A percentile compares a stretch with the other conserved stretches of the same genome.
These are phyloP conservation scores for Drosophila navojoa DNA, from an alignment of 1,140 invertebrate genomes.

Conservation along the genomic window DNA sequence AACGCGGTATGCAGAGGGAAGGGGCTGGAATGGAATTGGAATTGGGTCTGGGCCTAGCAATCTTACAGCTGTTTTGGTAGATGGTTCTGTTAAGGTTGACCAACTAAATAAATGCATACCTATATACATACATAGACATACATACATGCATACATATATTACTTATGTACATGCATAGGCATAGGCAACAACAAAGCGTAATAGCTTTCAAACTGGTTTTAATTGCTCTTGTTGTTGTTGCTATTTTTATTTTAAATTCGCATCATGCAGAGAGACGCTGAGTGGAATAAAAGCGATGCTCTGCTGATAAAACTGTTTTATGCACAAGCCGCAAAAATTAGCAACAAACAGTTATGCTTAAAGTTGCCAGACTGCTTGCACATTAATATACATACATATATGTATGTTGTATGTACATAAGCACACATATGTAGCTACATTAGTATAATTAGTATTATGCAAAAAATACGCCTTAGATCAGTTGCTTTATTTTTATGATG, in stretches of 20 bases:
- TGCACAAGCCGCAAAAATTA: conserved; percentile 3
- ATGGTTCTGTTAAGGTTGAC: conserved; percentile 36
- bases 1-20: no score
- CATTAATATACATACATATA: neutral
- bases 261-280: conserved; percentile 31
- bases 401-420: neutral
- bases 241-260: conserved; percentile 30
- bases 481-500: conserved; percentile 25
- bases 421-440: no score
- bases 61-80: conserved; percentile 40
- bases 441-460: neutral
- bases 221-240: conserved; percentile 45
- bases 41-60: conserved; percentile 22
- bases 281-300: conserved; percentile 38
- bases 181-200: conserved; percentile 60
- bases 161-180: conserved; percentile 22
- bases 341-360: conserved; percentile 13
- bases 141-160: conserved; percentile 14
- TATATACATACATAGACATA: neutral
- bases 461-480: conserved; percentile 5
- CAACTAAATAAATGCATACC: conserved; percentile 47
- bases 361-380: conserved; percentile 19
- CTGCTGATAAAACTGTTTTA: conserved; percentile 40
- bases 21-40: conserved; percentile 15
- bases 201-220: conserved; percentile 77